Evolutionary conservation across 1,140 invertebrate species (phyloP).

Genomic region (Ladona fulva): DNA sequence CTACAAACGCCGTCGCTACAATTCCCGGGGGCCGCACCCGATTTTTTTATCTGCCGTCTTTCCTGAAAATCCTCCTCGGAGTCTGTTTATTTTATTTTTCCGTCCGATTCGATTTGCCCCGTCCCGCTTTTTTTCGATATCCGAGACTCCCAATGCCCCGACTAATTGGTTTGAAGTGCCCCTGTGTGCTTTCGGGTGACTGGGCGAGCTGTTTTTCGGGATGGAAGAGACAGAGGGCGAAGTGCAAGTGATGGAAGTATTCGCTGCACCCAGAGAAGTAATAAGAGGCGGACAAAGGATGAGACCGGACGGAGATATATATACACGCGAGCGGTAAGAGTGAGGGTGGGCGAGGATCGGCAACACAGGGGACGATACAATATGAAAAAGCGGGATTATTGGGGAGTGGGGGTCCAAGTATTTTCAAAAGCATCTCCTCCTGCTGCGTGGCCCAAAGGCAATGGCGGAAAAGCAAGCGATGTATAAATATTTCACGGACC

Average conservation of each 20-base stretch:
- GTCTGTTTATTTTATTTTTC: not conserved
- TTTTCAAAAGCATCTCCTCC: not conserved
- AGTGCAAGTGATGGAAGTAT: not conserved
- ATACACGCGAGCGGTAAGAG: not conserved
- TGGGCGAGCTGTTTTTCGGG: not conserved
- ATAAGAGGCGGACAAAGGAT: not conserved
- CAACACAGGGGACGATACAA: not conserved
- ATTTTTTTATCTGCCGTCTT: too few relatives aligned
- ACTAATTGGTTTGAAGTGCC: constrained; percentile 1
- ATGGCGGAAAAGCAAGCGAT: not conserved
- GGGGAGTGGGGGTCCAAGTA: not conserved
- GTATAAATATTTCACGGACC: constrained; percentile 1
- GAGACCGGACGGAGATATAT: not conserved
- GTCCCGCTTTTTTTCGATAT: not conserved
- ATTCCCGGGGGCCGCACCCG: too few relatives aligned
- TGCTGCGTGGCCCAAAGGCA: not conserved
- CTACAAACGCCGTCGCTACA: too few relatives aligned
- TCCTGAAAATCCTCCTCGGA: too few relatives aligned
- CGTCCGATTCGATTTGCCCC: not conserved
- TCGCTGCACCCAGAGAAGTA: not conserved
- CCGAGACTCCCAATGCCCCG: not conserved
- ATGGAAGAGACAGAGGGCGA: not conserved
- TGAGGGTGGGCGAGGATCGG: not conserved
- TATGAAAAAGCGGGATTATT: constrained; percentile 4
- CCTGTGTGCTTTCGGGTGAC: not conserved